Conservation (phyloP, 2,113 vertebrate species). For the Callopanchax toddi region DNA sequence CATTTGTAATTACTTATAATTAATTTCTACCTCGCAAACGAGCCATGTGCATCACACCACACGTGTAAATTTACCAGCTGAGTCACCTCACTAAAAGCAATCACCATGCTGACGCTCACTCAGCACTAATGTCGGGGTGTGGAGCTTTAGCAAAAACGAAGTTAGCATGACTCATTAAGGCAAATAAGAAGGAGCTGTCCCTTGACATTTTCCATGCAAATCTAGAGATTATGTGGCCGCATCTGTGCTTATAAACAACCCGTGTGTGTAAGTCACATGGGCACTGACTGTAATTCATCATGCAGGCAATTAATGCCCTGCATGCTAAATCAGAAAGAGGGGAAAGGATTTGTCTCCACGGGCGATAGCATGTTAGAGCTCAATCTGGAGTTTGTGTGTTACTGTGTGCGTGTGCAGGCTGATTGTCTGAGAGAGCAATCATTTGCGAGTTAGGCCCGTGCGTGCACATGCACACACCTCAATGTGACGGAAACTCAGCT, state of each 20-base stretch:
- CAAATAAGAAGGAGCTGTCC: conserved; percentile 33
- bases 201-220: conserved; percentile 52
- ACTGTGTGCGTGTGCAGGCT: background rate
- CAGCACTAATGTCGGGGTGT: conserved; percentile 30
- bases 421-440: conserved; percentile 5
- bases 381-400: conserved; percentile 8
- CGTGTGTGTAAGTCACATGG: conserved; percentile 53
- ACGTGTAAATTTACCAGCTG: background rate
- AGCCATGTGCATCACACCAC: background rate
- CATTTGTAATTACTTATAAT: background rate
- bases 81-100: conserved; percentile 30
- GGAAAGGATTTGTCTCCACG: conserved; percentile 13
- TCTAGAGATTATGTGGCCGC: conserved; percentile 50
- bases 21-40: conserved; percentile 3
- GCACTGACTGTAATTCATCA: conserved; percentile 65
- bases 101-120: conserved; percentile 24
- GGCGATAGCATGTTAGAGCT: conserved; percentile 7
- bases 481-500: conserved; percentile 11
- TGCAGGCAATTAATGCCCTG: conserved; percentile 51
- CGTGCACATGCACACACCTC: background rate
- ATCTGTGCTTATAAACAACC: conserved; percentile 64
- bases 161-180: conserved; percentile 58
- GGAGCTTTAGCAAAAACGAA: conserved; percentile 40
- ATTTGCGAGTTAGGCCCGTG: background rate
- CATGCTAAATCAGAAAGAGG: conserved; percentile 42